These are phyloP conservation scores for Etheostoma nigrum DNA, from an alignment of 2,797 vertebrate species.

Conservation along the genomic window DNA sequence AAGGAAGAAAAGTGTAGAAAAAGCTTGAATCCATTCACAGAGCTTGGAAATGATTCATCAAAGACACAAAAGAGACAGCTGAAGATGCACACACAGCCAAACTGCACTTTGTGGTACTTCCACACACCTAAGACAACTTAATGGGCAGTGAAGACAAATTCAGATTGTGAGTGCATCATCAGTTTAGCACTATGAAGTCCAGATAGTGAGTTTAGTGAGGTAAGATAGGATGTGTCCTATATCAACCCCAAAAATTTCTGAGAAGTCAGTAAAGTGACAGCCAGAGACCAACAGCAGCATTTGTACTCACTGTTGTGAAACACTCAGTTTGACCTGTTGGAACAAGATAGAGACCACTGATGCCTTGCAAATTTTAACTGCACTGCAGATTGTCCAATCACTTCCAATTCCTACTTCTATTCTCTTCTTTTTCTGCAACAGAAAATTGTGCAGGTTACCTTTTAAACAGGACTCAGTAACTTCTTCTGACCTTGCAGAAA, in stretches of 20 bases:
- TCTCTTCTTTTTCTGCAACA: neutral
- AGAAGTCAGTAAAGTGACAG: neutral
- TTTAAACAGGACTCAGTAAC: neutral
- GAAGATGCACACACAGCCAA: neutral
- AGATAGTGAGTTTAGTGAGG: conserved; percentile 19
- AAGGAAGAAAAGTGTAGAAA: neutral
- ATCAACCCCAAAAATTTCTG: neutral
- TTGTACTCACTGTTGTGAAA: conserved; percentile 45
- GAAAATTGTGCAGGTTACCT: neutral
- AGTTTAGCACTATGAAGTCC: neutral
- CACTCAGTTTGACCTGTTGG: conserved; percentile 48
- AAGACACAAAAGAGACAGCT: neutral
- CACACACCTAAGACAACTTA: neutral
- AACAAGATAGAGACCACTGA: conserved; percentile 53
- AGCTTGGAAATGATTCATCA: conserved; percentile 20
- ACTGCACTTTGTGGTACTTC: neutral
- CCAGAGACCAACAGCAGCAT: neutral
- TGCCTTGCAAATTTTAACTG: neutral
- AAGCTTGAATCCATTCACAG: neutral
- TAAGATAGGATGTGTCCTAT: neutral
- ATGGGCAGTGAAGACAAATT: neutral
- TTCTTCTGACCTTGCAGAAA: neutral
- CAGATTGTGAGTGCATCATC: neutral
- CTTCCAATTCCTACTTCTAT: neutral
- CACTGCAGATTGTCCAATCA: neutral